A percentile compares a stretch with the other conserved stretches of the same genome.
These are phyloP conservation scores for Numenius phaeopus DNA, from an alignment of 2,797 vertebrate genomes.

Conservation along the genomic window DNA sequence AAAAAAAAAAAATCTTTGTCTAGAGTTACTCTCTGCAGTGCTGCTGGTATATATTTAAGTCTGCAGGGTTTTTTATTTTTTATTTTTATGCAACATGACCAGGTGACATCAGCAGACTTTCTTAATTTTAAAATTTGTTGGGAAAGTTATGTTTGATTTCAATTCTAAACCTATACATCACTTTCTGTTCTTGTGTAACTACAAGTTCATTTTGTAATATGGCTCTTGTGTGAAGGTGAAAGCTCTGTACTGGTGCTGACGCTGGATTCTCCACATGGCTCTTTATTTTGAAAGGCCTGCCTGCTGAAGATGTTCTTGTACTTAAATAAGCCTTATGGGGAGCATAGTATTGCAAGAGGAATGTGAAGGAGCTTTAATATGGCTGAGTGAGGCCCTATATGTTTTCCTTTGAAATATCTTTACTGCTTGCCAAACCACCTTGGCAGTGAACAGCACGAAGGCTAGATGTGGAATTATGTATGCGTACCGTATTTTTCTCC, in stretches of 20 bases:
- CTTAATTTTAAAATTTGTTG: background rate
- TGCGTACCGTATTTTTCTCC: background rate
- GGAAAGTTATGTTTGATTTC: background rate
- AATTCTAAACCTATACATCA: background rate
- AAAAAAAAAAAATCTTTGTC: background rate
- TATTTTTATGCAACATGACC: background rate
- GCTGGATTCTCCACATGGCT: background rate
- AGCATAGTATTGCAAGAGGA: background rate
- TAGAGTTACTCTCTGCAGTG: background rate
- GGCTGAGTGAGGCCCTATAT: constrained; percentile 17
- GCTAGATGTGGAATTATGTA: background rate
- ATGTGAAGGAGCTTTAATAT: background rate
- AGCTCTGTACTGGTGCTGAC: background rate
- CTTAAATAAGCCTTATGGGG: background rate
- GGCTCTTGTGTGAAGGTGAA: background rate
- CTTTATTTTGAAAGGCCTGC: constrained; percentile 22
- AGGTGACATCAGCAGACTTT: background rate
- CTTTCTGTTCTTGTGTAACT: background rate
- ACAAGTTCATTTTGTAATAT: background rate
- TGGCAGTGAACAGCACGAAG: background rate
- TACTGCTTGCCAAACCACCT: constrained; percentile 1
- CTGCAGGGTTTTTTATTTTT: background rate
- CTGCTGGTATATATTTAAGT: background rate
- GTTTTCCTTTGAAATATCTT: constrained; percentile 48
- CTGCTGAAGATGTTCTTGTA: constrained; percentile 5